Base-by-base conservation (phyloP, 2,797 vertebrate genomes). In the Neosilurus mollespiculum region DNA sequence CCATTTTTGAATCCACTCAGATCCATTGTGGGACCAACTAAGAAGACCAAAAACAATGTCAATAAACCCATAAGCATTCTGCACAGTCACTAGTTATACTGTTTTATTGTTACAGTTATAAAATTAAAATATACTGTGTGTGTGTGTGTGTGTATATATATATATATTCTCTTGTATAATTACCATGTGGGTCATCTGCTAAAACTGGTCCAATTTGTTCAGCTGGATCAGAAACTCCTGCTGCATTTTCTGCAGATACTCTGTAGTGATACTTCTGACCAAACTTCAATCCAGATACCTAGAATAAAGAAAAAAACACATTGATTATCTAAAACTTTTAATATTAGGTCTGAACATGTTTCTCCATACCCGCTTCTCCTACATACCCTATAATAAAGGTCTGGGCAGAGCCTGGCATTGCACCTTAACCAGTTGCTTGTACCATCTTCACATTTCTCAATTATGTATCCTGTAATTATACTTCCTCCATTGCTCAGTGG, bases 181-280 rank as follows among this genome's bases (percentile, higher is more conserved):
- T 78, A 99, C 98, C 94, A 59, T 96, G 96, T 79, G 95, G 89
- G 91, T 99, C 97, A 81, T 99, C 98, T 26, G 98, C 97, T 0
- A 96, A 95, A 80, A 99, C 93, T 5, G 98, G 97, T 53, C 98
- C 98, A 34, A 99, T 93, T 86, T 94, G 93, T 65, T 98, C 96
- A 0, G 96, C 90, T 83, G 98, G 98, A 86, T 99, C 96, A 22
- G 98, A 99, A 78, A 98, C 81, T 9, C 98, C 98, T 75, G 97
- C 98, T 53, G 96, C 96, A 79, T 99, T 99, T 94, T 99, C 97
- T 85, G 98, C 98, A 90, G 91, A 96, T 26, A 99, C 97, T 92
- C 96, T 96, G 88, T 98, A 99, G 82, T 95, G 94, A 88, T 99
- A 99, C 78, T 96, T 96, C 87, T 94, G 94, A 89, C 95, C 94